These are phyloP conservation scores for Mus spicilegus DNA, from an alignment of 2,113 vertebrate species.

Conservation along the genomic window DNA sequence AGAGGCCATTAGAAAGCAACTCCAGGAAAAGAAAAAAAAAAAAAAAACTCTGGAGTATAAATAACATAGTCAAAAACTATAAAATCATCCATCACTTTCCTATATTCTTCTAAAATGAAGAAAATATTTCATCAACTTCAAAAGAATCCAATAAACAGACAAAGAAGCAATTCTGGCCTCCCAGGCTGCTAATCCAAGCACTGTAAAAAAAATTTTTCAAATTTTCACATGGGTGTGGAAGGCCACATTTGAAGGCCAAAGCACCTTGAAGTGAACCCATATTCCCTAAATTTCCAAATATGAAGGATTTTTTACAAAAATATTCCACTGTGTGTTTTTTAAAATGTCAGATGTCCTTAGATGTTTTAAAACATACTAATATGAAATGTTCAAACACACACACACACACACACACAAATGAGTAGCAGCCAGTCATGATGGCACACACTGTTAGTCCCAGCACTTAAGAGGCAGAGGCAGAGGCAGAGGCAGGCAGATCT, in stretches of 20 bases:
- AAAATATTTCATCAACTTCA: constrained; percentile 33
- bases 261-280: background rate
- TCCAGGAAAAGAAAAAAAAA: background rate
- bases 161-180: background rate
- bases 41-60: constrained; percentile 28
- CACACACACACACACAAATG: background rate
- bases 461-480: no score
- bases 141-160: constrained; percentile 33
- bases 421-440: background rate
- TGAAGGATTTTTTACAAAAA: background rate
- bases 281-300: background rate
- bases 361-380: background rate
- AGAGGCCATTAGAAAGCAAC: constrained; percentile 11
- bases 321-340: background rate
- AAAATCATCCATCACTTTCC: constrained; percentile 23
- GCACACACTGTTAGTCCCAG: no score
- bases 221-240: background rate
- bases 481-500: no score
- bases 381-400: background rate
- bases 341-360: background rate
- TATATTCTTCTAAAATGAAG: constrained; percentile 48
- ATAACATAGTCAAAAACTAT: constrained; percentile 18
- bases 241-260: background rate
- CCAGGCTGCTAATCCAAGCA: background rate
- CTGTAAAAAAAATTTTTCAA: background rate